Conservation (phyloP, 1,140 invertebrate species). For the Papilio polyxenes region DNA sequence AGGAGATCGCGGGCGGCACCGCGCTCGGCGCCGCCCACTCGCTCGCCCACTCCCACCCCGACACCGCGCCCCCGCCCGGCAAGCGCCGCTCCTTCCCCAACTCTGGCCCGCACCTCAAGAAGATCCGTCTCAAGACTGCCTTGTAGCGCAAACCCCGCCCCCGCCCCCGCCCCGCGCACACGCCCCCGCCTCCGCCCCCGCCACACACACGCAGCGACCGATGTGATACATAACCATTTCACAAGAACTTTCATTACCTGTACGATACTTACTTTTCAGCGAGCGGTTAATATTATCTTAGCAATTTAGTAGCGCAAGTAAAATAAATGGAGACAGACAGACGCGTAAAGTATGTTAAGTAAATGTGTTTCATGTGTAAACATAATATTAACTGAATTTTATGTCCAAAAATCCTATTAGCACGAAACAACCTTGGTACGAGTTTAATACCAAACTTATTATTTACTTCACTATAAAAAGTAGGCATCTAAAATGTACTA, state of each 20-base stretch:
- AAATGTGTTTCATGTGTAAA: too few species aligned
- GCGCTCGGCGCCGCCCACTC: conserved; percentile 41
- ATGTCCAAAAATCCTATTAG: too few species aligned
- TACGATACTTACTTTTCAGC: background rate
- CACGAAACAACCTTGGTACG: too few species aligned
- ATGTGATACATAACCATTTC: too few species aligned
- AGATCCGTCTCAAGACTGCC: conserved; percentile 66
- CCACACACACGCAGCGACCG: too few species aligned
- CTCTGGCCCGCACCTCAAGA: conserved; percentile 64
- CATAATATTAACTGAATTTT: too few species aligned
- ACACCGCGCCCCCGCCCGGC: conserved; percentile 44
- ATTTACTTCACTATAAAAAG: too few species aligned
- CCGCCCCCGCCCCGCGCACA: conserved; percentile 44
- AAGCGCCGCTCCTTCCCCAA: conserved; percentile 57
- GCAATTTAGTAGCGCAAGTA: background rate
- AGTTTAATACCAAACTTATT: too few species aligned
- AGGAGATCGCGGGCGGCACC: conserved; percentile 56
- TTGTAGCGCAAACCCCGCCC: conserved; percentile 60
- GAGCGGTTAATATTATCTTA: too few species aligned
- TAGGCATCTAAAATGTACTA: too few species aligned
- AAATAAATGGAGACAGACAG: too few species aligned
- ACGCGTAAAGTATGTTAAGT: background rate
- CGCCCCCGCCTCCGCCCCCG: conserved; percentile 19
- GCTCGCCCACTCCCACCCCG: conserved; percentile 36
- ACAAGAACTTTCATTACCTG: too few species aligned